These are phyloP conservation scores for Lampris incognitus DNA, from an alignment of 2,113 vertebrate genomes.

Conservation along the genomic window DNA sequence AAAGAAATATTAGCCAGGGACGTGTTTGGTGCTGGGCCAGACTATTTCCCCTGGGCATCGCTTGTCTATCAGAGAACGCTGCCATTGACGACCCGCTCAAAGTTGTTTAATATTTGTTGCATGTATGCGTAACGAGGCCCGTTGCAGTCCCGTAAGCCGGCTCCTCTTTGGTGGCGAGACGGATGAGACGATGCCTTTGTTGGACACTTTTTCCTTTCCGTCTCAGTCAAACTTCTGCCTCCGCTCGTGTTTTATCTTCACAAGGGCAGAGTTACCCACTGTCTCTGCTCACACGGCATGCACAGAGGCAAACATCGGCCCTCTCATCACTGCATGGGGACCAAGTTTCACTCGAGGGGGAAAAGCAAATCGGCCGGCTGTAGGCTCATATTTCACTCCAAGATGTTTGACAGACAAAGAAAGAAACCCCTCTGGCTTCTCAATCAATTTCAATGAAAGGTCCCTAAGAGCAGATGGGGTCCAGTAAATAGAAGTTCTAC, in stretches of 20 bases:
- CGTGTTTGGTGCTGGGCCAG: not conserved
- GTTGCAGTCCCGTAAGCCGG: constrained; percentile 27
- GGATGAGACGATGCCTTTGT: constrained; percentile 20
- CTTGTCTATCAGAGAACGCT: not conserved
- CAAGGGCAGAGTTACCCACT: constrained; percentile 4
- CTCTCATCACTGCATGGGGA: not conserved
- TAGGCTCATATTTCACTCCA: constrained; percentile 21
- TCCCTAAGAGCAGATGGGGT: not conserved
- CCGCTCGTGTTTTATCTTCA: constrained; percentile 19
- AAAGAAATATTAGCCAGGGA: constrained; percentile 3
- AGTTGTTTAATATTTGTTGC: not conserved
- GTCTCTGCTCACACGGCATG: constrained; percentile 3
- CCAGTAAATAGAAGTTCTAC: not conserved
- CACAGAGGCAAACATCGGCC: constrained; percentile 14
- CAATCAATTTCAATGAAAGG: not conserved
- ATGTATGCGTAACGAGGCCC: constrained; percentile 2
- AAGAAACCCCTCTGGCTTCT: not conserved
- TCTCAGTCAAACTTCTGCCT: not conserved
- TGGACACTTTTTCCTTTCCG: not conserved
- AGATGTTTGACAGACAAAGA: not conserved
- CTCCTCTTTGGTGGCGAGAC: not conserved
- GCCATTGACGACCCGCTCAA: not conserved
- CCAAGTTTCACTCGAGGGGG: constrained; percentile 7
- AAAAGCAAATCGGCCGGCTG: constrained; percentile 22
- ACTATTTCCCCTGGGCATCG: not conserved